Evolutionary conservation across 1,140 invertebrate species (phyloP).

Genomic region (Drosophila subobscura): DNA sequence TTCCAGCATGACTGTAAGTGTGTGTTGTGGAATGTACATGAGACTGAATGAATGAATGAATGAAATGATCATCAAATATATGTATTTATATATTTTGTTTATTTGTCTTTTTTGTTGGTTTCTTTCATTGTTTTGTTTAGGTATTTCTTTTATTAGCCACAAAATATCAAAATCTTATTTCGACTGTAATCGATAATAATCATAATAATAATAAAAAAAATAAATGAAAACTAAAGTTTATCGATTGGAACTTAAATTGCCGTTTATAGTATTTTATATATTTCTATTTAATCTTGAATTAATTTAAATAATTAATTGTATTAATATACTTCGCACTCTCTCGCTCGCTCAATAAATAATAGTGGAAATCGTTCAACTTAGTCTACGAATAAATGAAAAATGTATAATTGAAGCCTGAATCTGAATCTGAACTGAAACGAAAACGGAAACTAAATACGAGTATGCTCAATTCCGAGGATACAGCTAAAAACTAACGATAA

Average conservation of each 20-base stretch:
- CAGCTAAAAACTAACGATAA: neutral
- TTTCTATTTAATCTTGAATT: constrained; percentile 35
- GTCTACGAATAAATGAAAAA: constrained; percentile 23
- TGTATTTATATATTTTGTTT: constrained; percentile 42
- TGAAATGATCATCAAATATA: constrained; percentile 32
- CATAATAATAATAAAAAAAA: constrained; percentile 36
- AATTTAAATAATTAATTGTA: constrained; percentile 47
- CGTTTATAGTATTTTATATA: constrained; percentile 34
- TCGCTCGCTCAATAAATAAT: constrained; percentile 48
- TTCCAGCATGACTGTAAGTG: constrained; percentile 13
- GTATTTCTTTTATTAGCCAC: constrained; percentile 28
- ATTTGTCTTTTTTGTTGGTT: constrained; percentile 46
- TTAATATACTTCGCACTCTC: constrained; percentile 15
- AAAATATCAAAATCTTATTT: constrained; percentile 42
- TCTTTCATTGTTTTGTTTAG: constrained; percentile 10
- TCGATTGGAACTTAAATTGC: constrained; percentile 81
- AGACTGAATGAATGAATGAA: constrained; percentile 12
- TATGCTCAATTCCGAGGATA: too few species aligned
- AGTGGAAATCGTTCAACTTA: constrained; percentile 41
- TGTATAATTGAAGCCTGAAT: constrained; percentile 11
- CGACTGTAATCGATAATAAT: constrained; percentile 1
- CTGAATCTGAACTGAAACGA: constrained; percentile 5
- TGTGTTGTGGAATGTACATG: constrained; percentile 47
- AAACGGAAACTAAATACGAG: constrained; percentile 6
- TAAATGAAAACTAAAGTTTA: constrained; percentile 62